These are phyloP conservation scores for Tricholauxania praeusta DNA, from an alignment of 2,888 invertebrate species.

Conservation along the genomic window DNA sequence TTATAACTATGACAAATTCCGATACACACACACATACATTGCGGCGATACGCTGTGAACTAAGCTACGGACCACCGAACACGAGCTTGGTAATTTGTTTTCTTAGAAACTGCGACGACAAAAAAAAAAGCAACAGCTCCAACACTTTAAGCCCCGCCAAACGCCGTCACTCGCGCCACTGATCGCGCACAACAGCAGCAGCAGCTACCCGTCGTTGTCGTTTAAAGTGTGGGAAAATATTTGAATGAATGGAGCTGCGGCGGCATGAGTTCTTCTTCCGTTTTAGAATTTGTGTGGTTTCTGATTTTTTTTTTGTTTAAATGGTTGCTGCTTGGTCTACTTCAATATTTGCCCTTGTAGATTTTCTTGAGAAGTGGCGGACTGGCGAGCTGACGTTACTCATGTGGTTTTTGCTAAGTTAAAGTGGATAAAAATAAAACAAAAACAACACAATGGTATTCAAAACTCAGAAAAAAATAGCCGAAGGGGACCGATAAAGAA, in stretches of 20 bases:
- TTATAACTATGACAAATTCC: too few species aligned
- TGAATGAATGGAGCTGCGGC: slow-evolving; percentile 45
- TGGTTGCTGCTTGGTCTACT: slow-evolving; percentile 11
- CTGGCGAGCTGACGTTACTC: too few species aligned
- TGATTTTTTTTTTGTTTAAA: slow-evolving; percentile 35
- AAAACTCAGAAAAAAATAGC: too few species aligned
- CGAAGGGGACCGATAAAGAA: too few species aligned
- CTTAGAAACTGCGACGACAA: slow-evolving; percentile 36
- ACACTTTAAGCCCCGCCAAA: background rate
- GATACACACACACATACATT: slow-evolving; percentile 7
- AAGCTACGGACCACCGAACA: slow-evolving; percentile 33
- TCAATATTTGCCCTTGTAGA: slow-evolving; percentile 30
- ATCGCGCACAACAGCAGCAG: slow-evolving; percentile 17
- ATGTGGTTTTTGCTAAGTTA: too few species aligned
- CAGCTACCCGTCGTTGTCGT: slow-evolving; percentile 31
- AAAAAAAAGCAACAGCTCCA: background rate
- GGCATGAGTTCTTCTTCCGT: slow-evolving; percentile 53
- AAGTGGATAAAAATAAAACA: too few species aligned
- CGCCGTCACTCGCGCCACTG: background rate
- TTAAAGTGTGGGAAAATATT: slow-evolving; percentile 62
- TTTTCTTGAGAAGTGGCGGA: slow-evolving; percentile 19
- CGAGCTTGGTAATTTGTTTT: slow-evolving; percentile 38
- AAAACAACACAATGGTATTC: too few species aligned
- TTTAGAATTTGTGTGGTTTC: slow-evolving; percentile 41
- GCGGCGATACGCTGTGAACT: slow-evolving; percentile 7